Percentiles rank a stretch among this genome's conserved stretches.
Evolutionary conservation across 2,797 vertebrate species (phyloP).

Genomic region (Fratercula arctica): DNA sequence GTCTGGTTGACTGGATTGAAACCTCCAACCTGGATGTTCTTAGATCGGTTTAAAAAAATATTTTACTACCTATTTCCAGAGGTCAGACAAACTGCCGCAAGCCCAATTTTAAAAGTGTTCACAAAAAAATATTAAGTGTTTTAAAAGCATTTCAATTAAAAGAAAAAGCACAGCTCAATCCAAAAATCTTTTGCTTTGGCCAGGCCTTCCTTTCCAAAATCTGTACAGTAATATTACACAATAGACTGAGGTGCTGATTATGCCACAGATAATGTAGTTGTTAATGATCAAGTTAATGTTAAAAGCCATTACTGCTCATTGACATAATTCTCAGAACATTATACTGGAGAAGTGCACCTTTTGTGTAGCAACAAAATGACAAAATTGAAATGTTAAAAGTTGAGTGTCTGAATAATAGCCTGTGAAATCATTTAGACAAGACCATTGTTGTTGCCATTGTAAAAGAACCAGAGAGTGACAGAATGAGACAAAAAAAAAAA

Average conservation of each 20-base stretch:
- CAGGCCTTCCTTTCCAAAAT: slow-evolving; percentile 67
- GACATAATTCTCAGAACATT: slow-evolving; percentile 83
- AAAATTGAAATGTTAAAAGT: slow-evolving; percentile 84
- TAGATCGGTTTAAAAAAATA: neutral
- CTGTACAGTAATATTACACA: slow-evolving; percentile 67
- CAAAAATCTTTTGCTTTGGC: slow-evolving; percentile 9
- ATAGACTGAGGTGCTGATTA: slow-evolving; percentile 79
- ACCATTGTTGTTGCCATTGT: slow-evolving; percentile 79
- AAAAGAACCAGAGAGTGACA: slow-evolving; percentile 78
- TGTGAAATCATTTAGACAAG: slow-evolving; percentile 84
- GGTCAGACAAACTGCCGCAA: neutral
- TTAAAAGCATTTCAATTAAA: neutral
- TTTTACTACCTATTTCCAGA: neutral
- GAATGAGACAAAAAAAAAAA: slow-evolving; percentile 51
- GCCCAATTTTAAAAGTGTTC: neutral
- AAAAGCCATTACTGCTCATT: slow-evolving; percentile 82
- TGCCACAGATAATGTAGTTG: slow-evolving; percentile 79
- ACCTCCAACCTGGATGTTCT: neutral
- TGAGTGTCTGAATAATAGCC: slow-evolving; percentile 82
- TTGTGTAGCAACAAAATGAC: slow-evolving; percentile 82
- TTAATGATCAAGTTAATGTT: slow-evolving; percentile 83
- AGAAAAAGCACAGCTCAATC: neutral
- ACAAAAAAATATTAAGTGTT: neutral
- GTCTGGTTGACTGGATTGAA: neutral
- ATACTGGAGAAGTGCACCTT: slow-evolving; percentile 80